Evolutionary conservation across 2,888 invertebrate species (phyloP).

Genomic region (Noctua janthe): DNA sequence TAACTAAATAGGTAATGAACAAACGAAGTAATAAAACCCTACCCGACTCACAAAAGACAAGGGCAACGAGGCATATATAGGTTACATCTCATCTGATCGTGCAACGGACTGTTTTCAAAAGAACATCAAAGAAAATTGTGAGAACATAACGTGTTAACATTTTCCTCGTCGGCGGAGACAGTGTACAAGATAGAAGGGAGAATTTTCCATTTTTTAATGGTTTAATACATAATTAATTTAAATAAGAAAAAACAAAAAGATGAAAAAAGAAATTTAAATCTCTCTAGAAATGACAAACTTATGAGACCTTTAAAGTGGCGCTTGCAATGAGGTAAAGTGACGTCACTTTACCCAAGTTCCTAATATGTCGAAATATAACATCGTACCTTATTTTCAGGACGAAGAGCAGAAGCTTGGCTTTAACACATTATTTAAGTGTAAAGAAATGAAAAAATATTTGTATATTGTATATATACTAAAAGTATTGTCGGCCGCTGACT

Average conservation of each 20-base stretch:
- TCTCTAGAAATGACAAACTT: not conserved
- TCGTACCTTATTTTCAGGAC: not conserved
- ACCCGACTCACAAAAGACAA: slow-evolving; percentile 52
- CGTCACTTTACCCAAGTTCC: not conserved
- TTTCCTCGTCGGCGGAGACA: not conserved
- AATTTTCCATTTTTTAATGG: not conserved
- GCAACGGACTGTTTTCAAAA: slow-evolving; percentile 21
- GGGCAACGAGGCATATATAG: slow-evolving; percentile 21
- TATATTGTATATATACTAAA: no score
- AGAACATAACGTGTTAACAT: slow-evolving; percentile 3
- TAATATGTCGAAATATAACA: not conserved
- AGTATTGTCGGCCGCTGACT: no score
- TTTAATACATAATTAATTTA: not conserved
- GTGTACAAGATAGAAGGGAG: not conserved
- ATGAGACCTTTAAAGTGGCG: not conserved
- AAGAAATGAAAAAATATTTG: slow-evolving; percentile 9
- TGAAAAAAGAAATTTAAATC: not conserved
- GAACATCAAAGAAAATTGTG: slow-evolving; percentile 45
- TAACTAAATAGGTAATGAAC: slow-evolving; percentile 25
- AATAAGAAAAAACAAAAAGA: not conserved
- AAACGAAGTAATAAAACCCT: slow-evolving; percentile 47
- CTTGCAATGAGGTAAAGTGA: not conserved
- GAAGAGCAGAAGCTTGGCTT: not conserved
- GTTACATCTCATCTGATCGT: slow-evolving; percentile 35
- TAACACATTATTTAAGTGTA: slow-evolving; percentile 1